These are phyloP conservation scores for Carassius gibelio DNA, from an alignment of 2,113 vertebrate genomes.

Conservation along the genomic window DNA sequence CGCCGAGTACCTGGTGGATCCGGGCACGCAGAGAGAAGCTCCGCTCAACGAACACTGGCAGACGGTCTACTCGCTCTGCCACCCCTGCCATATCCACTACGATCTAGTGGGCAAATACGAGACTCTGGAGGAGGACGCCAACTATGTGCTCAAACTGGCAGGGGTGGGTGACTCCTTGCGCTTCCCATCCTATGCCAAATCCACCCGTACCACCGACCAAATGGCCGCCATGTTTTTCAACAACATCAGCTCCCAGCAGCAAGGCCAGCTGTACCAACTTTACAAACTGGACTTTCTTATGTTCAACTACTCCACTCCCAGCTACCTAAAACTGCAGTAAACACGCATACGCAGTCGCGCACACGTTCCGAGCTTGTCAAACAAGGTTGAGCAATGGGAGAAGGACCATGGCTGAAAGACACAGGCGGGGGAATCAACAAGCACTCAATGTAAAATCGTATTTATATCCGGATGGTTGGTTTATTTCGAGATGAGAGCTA, in stretches of 20 bases:
- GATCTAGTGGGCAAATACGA: slow-evolving; percentile 98
- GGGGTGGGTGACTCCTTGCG: slow-evolving; percentile 84
- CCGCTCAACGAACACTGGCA: slow-evolving; percentile 99
- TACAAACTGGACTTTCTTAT: slow-evolving; percentile 98
- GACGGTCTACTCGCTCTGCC: slow-evolving; percentile 92
- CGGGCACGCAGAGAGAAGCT: slow-evolving; percentile 88
- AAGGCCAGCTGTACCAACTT: slow-evolving; percentile 89
- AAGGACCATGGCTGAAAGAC: neutral
- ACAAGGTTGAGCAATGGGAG: neutral
- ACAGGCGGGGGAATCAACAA: neutral
- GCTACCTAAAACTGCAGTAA: slow-evolving; percentile 93
- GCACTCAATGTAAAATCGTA: slow-evolving; percentile 32
- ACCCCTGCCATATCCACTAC: slow-evolving; percentile 96
- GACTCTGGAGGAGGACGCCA: slow-evolving; percentile 92
- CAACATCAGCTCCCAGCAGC: slow-evolving; percentile 93
- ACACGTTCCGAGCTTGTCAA: neutral
- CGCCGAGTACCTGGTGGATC: slow-evolving; percentile 89
- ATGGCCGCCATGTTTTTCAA: slow-evolving; percentile 98
- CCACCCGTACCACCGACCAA: slow-evolving; percentile 95
- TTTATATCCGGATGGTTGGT: slow-evolving; percentile 27
- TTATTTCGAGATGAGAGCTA: slow-evolving; percentile 15
- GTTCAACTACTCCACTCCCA: slow-evolving; percentile 97
- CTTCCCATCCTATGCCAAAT: slow-evolving; percentile 95
- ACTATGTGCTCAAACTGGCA: slow-evolving; percentile 85
- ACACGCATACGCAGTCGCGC: neutral